A percentile compares a stretch with the other conserved stretches of the same genome.
Conservation (phyloP, 2,888 invertebrate species). For the Eristalis intricaria region DNA sequence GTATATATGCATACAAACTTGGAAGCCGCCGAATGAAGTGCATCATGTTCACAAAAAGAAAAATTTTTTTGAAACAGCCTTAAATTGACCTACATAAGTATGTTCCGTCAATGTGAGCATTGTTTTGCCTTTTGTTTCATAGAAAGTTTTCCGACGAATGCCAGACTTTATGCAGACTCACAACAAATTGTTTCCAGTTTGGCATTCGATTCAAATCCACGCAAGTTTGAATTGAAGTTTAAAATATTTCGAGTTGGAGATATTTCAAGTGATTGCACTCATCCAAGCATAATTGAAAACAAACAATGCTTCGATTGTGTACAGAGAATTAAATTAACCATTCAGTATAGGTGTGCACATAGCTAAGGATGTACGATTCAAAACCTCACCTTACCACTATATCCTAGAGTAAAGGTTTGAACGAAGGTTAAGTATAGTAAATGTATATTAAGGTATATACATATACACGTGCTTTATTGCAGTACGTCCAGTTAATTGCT, state of each 20-base stretch:
- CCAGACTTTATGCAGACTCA: slow-evolving; percentile 1
- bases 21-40: neutral
- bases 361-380: too few relatives aligned
- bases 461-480: neutral
- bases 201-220: neutral
- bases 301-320: neutral
- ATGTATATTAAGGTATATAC: neutral
- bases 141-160: slow-evolving; percentile 43
- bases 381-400: neutral
- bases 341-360: too few relatives aligned
- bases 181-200: neutral
- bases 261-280: neutral
- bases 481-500: neutral
- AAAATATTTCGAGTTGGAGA: neutral
- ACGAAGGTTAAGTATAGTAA: neutral
- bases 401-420: neutral
- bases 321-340: neutral
- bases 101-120: slow-evolving; percentile 8
- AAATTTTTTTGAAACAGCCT: slow-evolving; percentile 9
- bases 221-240: neutral
- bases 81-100: slow-evolving; percentile 49
- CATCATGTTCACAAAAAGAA: slow-evolving; percentile 22
- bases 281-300: neutral
- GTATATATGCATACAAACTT: neutral
- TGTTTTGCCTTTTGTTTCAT: slow-evolving; percentile 33